Conservation (phyloP, 2,797 vertebrate genomes). For the Luscinia megarhynchos region DNA sequence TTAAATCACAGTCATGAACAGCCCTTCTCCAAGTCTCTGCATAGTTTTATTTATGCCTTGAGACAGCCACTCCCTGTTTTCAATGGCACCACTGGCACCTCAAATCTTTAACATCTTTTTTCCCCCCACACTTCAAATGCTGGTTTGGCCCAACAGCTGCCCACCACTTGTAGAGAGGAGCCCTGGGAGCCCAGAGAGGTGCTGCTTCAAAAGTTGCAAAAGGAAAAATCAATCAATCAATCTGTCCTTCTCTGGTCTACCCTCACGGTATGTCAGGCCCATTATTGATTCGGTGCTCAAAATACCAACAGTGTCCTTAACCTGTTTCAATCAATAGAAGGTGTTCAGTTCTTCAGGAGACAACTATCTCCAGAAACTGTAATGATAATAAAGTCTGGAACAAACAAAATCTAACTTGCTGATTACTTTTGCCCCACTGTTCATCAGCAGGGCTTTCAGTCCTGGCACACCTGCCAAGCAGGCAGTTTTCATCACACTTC, state of each 20-base stretch:
- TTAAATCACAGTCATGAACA: not conserved
- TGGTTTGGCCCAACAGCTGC: not conserved
- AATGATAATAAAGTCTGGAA: not conserved
- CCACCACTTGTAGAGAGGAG: not conserved
- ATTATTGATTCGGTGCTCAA: not conserved
- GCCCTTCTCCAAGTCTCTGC: not conserved
- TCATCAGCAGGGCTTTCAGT: not conserved
- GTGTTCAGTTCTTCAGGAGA: not conserved
- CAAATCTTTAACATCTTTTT: not conserved
- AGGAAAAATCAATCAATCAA: not conserved
- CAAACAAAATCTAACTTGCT: fast-evolving
- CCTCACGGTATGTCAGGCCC: not conserved
- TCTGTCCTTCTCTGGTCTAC: not conserved
- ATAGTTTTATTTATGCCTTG: not conserved
- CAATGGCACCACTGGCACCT: not conserved
- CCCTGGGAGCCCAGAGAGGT: not conserved
- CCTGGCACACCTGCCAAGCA: not conserved
- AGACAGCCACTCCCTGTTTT: not conserved
- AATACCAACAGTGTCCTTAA: not conserved
- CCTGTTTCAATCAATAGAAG: not conserved
- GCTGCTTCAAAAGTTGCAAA: not conserved
- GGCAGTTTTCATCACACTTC: not conserved
- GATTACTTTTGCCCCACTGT: not conserved
- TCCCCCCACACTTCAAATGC: not conserved
- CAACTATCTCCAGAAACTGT: not conserved